Conservation (phyloP, 2,113 vertebrate species). For the Phalacrocorax aristotelis region DNA sequence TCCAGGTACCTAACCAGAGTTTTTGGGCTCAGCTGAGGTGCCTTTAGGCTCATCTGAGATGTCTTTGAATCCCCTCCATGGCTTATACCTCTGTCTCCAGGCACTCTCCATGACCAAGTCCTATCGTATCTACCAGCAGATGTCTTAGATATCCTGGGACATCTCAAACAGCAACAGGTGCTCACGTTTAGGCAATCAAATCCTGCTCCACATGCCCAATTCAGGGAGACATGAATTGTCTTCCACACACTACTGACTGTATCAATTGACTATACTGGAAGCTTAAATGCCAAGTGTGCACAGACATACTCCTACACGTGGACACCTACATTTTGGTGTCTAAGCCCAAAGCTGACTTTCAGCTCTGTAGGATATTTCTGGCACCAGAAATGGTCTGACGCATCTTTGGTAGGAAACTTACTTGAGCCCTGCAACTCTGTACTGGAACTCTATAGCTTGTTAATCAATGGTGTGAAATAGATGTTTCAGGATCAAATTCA, state of each 20-base stretch:
- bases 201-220: neutral
- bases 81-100: neutral
- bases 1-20: neutral
- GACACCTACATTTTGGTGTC: neutral
- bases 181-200: neutral
- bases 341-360: neutral
- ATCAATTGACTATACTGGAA: neutral
- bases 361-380: neutral
- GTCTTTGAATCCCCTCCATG: neutral
- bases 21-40: neutral
- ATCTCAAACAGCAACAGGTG: neutral
- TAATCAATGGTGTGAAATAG: neutral
- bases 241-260: neutral
- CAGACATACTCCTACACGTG: no score
- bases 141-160: neutral
- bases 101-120: fast-evolving
- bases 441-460: neutral
- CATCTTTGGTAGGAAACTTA: neutral
- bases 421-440: neutral
- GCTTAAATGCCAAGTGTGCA: neutral
- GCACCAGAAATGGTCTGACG: neutral
- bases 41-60: neutral
- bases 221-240: neutral
- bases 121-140: neutral
- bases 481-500: neutral